phyloP scores from a whole-genome alignment of 2,888 invertebrate species.

The Cremastinae sp. region DNA sequence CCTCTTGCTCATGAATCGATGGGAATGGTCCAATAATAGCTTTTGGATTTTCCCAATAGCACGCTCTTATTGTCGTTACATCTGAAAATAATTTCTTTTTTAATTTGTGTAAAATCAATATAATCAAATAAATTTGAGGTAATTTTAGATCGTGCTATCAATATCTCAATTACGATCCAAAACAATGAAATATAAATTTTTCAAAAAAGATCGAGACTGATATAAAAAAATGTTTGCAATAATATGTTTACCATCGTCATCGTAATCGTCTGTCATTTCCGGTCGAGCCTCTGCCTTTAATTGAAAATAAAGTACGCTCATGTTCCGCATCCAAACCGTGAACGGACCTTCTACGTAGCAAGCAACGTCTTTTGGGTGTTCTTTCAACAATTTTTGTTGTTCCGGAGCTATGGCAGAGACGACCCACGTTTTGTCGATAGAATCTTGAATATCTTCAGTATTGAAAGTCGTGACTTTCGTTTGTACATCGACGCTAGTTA shows the following conservation, averaged over 20 bases:
- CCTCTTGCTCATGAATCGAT: constrained; percentile 94
- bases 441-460: constrained; percentile 87
- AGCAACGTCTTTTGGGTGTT: constrained; percentile 83
- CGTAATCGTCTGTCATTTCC: constrained; percentile 71
- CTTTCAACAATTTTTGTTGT: constrained; percentile 86
- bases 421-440: constrained; percentile 95
- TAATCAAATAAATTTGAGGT: not conserved
- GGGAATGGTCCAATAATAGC: constrained; percentile 81
- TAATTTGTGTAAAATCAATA: not conserved
- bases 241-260: constrained; percentile 89
- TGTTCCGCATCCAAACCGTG: constrained; percentile 88
- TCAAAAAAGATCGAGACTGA: too few species aligned
- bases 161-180: too few species aligned
- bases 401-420: constrained; percentile 91
- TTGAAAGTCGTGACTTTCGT: constrained; percentile 85
- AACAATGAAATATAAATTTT: too few species aligned
- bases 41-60: constrained; percentile 81
- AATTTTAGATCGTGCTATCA: too few species aligned
- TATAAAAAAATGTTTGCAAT: too few species aligned
- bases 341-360: constrained; percentile 93
- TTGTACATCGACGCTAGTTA: constrained; percentile 90
- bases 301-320: constrained; percentile 91
- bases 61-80: constrained; percentile 85
- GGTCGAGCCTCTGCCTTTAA: constrained; percentile 85
- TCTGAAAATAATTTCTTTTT: constrained; percentile 82